These are phyloP conservation scores for Sebastes itinus DNA, from an alignment of 2,797 vertebrate genomes.

Conservation along the genomic window DNA sequence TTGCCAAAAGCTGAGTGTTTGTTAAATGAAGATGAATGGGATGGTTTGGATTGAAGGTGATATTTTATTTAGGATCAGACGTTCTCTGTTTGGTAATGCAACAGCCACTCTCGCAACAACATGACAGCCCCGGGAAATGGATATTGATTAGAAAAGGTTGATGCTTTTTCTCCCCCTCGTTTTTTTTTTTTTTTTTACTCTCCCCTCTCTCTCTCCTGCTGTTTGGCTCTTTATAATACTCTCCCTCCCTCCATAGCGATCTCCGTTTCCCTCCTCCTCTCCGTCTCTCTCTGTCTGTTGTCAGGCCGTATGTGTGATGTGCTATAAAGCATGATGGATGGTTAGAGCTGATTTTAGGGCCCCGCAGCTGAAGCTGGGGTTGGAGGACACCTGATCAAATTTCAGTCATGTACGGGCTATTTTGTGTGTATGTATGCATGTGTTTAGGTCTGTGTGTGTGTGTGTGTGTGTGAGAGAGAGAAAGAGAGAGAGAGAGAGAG, in stretches of 20 bases:
- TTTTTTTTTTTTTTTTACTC: not conserved
- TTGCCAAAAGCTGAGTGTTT: conserved; percentile 74
- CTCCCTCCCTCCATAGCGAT: conserved; percentile 12
- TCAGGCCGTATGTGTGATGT: conserved; percentile 62
- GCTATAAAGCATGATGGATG: conserved; percentile 76
- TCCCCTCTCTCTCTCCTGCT: conserved; percentile 3
- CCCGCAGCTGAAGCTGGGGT: conserved; percentile 49
- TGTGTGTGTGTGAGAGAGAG: not conserved
- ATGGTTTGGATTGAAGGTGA: conserved; percentile 82
- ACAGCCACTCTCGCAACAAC: conserved; percentile 75
- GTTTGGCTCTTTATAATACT: conserved; percentile 52
- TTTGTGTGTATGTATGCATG: not conserved
- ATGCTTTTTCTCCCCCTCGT: conserved; percentile 42
- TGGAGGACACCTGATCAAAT: conserved; percentile 71
- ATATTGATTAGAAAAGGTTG: conserved; percentile 86
- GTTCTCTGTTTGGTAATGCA: conserved; percentile 82
- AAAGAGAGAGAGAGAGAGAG: not conserved
- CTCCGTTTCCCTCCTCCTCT: conserved; percentile 16
- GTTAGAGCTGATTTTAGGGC: conserved; percentile 67
- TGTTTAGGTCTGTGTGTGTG: not conserved
- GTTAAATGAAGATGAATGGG: conserved; percentile 85
- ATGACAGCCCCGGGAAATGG: conserved; percentile 84
- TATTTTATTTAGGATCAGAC: conserved; percentile 86
- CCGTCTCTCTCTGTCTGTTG: conserved; percentile 44
- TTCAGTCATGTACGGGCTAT: conserved; percentile 36